These are phyloP conservation scores for Zaprionus davidi DNA, from an alignment of 1,140 invertebrate species.

Conservation along the genomic window DNA sequence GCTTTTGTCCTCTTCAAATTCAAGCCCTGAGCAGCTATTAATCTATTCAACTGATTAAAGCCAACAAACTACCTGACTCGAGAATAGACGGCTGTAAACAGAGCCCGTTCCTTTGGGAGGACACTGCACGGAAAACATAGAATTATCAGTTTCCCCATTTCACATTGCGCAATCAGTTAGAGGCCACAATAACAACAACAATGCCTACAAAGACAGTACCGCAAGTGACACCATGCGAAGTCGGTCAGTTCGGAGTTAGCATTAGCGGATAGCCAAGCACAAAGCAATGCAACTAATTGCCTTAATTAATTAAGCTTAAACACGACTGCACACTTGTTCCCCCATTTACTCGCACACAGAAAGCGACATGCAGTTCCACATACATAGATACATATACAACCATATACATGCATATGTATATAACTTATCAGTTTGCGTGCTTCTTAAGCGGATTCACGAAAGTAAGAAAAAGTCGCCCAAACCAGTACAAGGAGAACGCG, in stretches of 20 bases:
- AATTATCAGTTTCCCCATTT: constrained; percentile 71
- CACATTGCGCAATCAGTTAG: constrained; percentile 47
- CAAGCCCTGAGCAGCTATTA: background rate
- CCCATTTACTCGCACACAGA: background rate
- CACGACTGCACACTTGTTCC: constrained; percentile 23
- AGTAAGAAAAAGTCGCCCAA: constrained; percentile 32
- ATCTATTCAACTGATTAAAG: background rate
- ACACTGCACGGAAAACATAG: constrained; percentile 12
- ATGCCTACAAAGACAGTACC: constrained; percentile 47
- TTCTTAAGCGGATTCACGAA: constrained; percentile 56
- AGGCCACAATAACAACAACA: constrained; percentile 24
- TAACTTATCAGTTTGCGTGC: constrained; percentile 63
- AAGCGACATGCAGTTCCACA: background rate
- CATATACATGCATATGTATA: too few relatives aligned
- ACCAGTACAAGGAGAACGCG: constrained; percentile 12
- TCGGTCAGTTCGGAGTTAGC: constrained; percentile 49
- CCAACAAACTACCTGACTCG: background rate
- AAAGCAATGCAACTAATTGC: constrained; percentile 71
- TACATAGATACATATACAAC: background rate
- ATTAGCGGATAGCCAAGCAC: constrained; percentile 43
- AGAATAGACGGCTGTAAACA: background rate
- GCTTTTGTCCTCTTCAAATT: background rate
- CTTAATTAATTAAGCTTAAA: constrained; percentile 76
- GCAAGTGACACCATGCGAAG: constrained; percentile 39
- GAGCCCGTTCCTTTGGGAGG: background rate